Evolutionary conservation across 2,797 vertebrate genomes (phyloP).

Genomic region (Myoxocephalus aenaeus): DNA sequence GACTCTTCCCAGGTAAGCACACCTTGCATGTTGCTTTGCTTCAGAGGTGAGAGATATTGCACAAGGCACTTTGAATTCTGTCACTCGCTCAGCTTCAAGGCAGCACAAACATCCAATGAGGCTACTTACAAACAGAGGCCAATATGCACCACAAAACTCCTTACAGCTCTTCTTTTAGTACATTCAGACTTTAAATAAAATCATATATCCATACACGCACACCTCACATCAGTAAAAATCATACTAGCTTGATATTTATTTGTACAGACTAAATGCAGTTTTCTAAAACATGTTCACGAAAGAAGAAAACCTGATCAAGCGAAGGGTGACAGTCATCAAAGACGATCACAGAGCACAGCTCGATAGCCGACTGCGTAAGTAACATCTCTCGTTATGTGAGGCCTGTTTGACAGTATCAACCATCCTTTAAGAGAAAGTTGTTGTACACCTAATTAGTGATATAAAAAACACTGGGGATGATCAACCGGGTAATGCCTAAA

Average conservation of each 20-base stretch:
- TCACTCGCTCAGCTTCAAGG: constrained; percentile 71
- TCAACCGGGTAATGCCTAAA: constrained; percentile 44
- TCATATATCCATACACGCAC: constrained; percentile 80
- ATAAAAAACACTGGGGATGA: constrained; percentile 40
- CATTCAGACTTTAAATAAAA: constrained; percentile 85
- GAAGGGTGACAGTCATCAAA: constrained; percentile 55
- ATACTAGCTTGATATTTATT: constrained; percentile 78
- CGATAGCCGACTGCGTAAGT: constrained; percentile 15
- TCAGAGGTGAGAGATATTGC: constrained; percentile 80
- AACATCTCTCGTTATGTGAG: constrained; percentile 37
- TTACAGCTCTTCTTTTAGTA: constrained; percentile 75
- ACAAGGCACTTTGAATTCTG: constrained; percentile 87
- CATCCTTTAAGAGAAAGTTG: constrained; percentile 20
- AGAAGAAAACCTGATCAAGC: constrained; percentile 58
- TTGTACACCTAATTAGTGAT: constrained; percentile 46
- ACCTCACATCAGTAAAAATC: constrained; percentile 81
- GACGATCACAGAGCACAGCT: constrained; percentile 38
- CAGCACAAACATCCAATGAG: constrained; percentile 76
- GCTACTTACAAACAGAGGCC: constrained; percentile 65
- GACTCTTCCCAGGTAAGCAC: constrained; percentile 67
- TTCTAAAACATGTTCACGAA: constrained; percentile 59
- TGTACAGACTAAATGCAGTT: constrained; percentile 74
- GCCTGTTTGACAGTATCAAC: constrained; percentile 31
- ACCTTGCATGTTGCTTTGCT: constrained; percentile 77
- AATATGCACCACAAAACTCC: constrained; percentile 62